Percentiles rank a stretch among this genome's conserved stretches.
Evolutionary conservation across 2,113 vertebrate genomes (phyloP).

Genomic region (Promerops cafer): DNA sequence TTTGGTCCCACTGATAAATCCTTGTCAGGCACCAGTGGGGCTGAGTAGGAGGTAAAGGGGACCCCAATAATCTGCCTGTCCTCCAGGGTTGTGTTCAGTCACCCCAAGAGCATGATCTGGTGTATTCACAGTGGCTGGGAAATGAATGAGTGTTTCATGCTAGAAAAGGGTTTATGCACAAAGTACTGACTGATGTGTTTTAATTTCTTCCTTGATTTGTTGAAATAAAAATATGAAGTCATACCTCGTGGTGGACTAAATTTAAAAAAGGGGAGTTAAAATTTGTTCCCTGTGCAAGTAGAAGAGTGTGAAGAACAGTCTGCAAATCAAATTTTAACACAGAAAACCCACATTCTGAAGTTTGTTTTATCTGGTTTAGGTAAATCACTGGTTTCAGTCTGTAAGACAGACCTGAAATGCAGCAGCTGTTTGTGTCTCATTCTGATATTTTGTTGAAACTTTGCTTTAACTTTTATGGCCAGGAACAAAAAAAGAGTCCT

Average conservation of each 20-base stretch:
- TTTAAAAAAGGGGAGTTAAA: not conserved
- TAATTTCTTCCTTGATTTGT: not conserved
- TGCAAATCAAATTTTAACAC: slow-evolving; percentile 44
- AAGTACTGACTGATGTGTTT: not conserved
- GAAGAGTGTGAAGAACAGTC: not conserved
- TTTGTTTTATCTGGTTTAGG: slow-evolving; percentile 30
- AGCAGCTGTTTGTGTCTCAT: not conserved
- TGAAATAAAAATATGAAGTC: not conserved
- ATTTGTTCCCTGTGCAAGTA: not conserved
- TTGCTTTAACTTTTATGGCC: slow-evolving; percentile 24
- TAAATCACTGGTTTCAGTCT: slow-evolving; percentile 6
- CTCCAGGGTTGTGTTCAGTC: not conserved
- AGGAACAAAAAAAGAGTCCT: slow-evolving; percentile 7
- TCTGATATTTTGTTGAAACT: slow-evolving; percentile 18
- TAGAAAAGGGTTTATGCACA: not conserved
- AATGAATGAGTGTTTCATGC: not conserved
- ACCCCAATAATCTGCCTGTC: not conserved
- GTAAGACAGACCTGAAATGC: not conserved
- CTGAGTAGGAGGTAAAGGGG: not conserved
- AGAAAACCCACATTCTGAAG: slow-evolving; percentile 18
- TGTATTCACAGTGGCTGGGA: not conserved
- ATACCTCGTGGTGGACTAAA: not conserved
- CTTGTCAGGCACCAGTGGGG: not conserved
- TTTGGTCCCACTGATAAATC: not conserved
- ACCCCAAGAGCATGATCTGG: not conserved